phyloP scores from a whole-genome alignment of 2,113 vertebrate genomes.

The Varanus salvator region DNA sequence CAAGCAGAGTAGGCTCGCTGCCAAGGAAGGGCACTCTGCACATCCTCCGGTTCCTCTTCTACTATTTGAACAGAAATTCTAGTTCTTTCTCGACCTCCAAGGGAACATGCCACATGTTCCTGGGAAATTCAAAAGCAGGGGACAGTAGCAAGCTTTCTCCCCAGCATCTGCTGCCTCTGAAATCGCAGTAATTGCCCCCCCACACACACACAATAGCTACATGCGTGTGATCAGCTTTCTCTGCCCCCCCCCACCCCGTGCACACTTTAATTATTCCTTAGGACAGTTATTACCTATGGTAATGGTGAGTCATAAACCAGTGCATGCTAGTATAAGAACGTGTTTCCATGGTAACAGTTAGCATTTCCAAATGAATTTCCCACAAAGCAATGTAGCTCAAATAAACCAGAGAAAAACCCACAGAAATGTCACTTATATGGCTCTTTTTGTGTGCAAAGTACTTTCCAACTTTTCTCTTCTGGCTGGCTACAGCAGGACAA shows the following conservation, averaged over 20 bases:
- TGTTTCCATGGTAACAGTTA: constrained; percentile 32
- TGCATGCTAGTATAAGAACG: constrained; percentile 12
- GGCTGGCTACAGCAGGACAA: background rate
- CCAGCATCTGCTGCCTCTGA: background rate
- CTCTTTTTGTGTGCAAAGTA: constrained; percentile 5
- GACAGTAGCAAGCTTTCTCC: too few relatives aligned
- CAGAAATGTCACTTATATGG: background rate
- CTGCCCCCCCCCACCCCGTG: background rate
- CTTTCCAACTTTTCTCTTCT: background rate
- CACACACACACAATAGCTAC: too few relatives aligned
- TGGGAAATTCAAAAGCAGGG: background rate
- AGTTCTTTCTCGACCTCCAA: background rate
- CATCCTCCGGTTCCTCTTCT: background rate
- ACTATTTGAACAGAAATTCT: background rate
- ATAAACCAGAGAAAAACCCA: background rate
- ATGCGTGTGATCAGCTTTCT: background rate
- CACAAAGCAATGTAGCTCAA: background rate
- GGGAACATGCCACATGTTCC: background rate
- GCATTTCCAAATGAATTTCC: constrained; percentile 16
- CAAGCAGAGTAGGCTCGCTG: background rate
- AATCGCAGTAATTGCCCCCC: background rate
- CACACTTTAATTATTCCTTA: constrained; percentile 8
- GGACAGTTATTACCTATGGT: constrained; percentile 27
- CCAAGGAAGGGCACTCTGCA: background rate
- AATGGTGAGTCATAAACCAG: constrained; percentile 34